These are phyloP conservation scores for Platycnemis pennipes DNA, from an alignment of 2,888 invertebrate genomes.

Conservation along the genomic window DNA sequence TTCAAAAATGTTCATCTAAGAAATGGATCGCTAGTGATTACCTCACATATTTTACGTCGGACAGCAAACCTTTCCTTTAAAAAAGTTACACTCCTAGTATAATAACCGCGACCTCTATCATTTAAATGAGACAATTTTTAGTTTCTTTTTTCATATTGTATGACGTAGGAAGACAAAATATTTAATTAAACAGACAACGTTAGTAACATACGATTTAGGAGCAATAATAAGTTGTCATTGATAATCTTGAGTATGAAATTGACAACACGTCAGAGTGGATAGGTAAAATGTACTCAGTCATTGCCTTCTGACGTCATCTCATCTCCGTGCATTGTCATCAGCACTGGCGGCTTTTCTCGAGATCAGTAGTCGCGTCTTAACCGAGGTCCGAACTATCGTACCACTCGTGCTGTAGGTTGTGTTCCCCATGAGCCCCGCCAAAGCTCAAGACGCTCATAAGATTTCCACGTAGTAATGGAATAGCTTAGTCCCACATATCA, in stretches of 20 bases:
- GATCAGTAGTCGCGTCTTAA: not conserved
- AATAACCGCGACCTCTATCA: not conserved
- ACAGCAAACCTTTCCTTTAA: constrained; percentile 16
- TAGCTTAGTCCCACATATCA: constrained; percentile 19
- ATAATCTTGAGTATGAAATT: not conserved
- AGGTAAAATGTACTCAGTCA: constrained; percentile 22
- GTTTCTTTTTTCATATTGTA: not conserved
- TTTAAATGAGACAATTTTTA: not conserved
- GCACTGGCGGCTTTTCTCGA: constrained; percentile 14
- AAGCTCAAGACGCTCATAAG: not conserved
- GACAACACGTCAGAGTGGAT: constrained; percentile 29
- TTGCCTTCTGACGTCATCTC: not conserved
- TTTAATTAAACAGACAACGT: constrained; percentile 35
- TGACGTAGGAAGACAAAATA: constrained; percentile 39
- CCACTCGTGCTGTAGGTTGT: not conserved
- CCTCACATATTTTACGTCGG: not conserved
- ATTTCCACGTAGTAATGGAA: not conserved
- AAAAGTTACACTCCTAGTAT: constrained; percentile 3
- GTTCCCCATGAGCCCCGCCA: not conserved
- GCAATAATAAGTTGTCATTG: constrained; percentile 35
- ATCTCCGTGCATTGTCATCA: not conserved
- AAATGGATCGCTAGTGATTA: constrained; percentile 3
- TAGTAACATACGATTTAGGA: constrained; percentile 31
- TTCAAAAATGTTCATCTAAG: constrained; percentile 19
- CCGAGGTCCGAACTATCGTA: not conserved